Evolutionary conservation across 2,888 invertebrate species (phyloP).

Genomic region (Lucinisca nassula): DNA sequence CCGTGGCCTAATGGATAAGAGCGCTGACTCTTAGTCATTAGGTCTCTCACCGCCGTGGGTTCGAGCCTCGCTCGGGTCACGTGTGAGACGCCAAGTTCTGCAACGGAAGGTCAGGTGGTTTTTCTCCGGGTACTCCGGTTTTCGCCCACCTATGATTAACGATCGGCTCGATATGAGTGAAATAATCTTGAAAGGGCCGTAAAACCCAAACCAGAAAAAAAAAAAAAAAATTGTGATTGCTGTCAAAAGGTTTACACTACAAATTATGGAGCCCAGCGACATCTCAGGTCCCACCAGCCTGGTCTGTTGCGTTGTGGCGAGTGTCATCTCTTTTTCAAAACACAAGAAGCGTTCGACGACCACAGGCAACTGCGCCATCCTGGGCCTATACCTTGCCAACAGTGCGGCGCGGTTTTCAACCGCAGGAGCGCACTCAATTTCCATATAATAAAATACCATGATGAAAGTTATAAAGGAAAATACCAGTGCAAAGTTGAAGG

Average conservation of each 20-base stretch:
- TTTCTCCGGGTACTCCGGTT: no score
- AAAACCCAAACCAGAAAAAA: no score
- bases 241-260: not conserved
- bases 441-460: not conserved
- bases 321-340: not conserved
- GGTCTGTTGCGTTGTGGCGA: not conserved
- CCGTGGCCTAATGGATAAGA: no score
- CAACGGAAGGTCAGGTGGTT: no score
- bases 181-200: no score
- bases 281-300: not conserved
- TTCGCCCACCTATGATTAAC: no score
- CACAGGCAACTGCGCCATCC: not conserved
- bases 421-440: not conserved
- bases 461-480: not conserved
- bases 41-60: no score
- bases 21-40: no score
- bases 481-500: not conserved
- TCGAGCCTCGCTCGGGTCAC: no score
- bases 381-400: not conserved
- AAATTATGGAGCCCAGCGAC: not conserved
- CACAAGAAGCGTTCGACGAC: not conserved
- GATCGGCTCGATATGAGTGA: no score
- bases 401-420: not conserved
- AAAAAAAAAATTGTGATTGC: no score
- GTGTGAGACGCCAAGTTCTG: no score